These are phyloP conservation scores for Cryptomyrus ogoouensis DNA, from an alignment of 2,113 vertebrate genomes.

Conservation along the genomic window DNA sequence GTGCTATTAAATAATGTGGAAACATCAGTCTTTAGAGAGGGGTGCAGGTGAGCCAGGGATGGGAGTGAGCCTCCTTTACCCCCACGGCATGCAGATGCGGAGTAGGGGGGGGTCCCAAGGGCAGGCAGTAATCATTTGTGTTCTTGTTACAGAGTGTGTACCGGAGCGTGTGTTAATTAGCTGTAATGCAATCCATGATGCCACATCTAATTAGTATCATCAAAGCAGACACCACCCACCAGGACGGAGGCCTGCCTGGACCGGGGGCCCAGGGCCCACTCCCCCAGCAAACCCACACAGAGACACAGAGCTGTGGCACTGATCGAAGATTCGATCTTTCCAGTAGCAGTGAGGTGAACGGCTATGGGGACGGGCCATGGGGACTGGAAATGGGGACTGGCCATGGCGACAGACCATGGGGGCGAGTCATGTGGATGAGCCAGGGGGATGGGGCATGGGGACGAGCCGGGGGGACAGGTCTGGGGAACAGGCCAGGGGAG, in stretches of 20 bases:
- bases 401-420: no score
- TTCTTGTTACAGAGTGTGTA: constrained; percentile 18
- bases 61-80: not conserved
- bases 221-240: constrained; percentile 7
- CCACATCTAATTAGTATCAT: constrained; percentile 20
- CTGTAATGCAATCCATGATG: constrained; percentile 23
- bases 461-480: not conserved
- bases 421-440: no score
- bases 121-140: constrained; percentile 11
- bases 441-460: no score
- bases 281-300: constrained; percentile 39
- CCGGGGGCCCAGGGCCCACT: constrained; percentile 24
- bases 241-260: not conserved
- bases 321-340: not conserved
- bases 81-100: not conserved
- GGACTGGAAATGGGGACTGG: not conserved
- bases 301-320: not conserved
- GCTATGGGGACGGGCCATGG: not conserved
- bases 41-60: not conserved
- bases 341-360: not conserved
- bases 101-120: not conserved
- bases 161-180: constrained; percentile 22
- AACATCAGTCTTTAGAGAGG: not conserved
- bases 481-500: no score
- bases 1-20: not conserved